Conservation (phyloP, 2,888 invertebrate genomes). For the Acleris cristana region DNA sequence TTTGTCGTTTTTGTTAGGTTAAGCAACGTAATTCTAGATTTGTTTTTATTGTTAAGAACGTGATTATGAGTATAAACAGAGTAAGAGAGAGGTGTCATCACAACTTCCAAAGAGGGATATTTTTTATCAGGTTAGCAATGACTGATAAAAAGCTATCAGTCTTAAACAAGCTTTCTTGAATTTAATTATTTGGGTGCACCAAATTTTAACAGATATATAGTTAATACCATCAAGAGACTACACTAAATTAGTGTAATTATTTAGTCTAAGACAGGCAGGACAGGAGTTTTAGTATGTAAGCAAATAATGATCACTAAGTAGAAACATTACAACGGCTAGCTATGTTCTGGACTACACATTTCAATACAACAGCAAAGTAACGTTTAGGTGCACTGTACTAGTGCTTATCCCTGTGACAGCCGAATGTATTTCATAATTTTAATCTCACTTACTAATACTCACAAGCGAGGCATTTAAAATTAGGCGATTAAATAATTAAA, state of each 20-base stretch:
- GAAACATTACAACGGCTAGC: neutral
- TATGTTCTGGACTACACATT: neutral
- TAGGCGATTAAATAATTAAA: no score
- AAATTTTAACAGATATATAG: no score
- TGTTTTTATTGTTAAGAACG: neutral
- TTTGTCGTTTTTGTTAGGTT: slow-evolving; percentile 33
- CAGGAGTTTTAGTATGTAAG: neutral
- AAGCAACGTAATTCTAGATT: slow-evolving; percentile 13
- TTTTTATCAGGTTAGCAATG: no score
- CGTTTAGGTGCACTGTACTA: neutral
- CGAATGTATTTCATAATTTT: neutral
- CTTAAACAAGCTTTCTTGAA: no score
- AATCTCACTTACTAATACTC: no score
- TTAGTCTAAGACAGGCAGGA: no score
- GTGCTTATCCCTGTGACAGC: neutral
- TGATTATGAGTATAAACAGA: neutral
- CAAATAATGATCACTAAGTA: neutral
- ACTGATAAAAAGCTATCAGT: no score
- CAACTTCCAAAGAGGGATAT: no score
- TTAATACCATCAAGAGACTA: no score
- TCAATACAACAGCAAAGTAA: neutral
- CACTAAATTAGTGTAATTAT: neutral
- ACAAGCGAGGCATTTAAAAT: no score
- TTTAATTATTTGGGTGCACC: no score
- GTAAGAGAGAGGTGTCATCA: neutral